These are phyloP conservation scores for Formica exsecta DNA, from an alignment of 1,140 invertebrate species.

Conservation along the genomic window DNA sequence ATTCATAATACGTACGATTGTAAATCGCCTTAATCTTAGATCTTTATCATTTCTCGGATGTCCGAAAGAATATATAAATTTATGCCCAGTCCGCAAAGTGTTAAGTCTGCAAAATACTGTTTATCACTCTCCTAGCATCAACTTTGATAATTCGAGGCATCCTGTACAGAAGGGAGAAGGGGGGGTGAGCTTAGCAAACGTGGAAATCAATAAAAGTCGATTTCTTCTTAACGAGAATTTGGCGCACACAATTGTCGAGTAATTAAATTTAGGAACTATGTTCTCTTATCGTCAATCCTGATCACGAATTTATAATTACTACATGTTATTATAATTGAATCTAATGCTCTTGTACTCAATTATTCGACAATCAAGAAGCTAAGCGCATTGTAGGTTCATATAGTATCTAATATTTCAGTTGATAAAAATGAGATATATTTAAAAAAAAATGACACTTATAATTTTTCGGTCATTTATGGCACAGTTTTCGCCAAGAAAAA, in stretches of 20 bases:
- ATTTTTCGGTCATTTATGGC: not conserved
- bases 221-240: not conserved
- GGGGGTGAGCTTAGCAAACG: slow-evolving; percentile 5
- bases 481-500: not conserved
- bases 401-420: no score
- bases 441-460: no score
- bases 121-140: slow-evolving; percentile 30
- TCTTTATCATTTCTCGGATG: not conserved
- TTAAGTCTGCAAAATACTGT: slow-evolving; percentile 31
- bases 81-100: slow-evolving; percentile 26
- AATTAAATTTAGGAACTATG: not conserved
- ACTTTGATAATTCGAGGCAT: slow-evolving; percentile 14
- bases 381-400: no score
- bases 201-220: slow-evolving; percentile 14
- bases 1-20: not conserved
- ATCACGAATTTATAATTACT: not conserved
- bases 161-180: not conserved
- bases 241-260: not conserved
- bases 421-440: no score
- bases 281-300: not conserved
- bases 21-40: not conserved
- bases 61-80: not conserved
- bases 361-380: not conserved
- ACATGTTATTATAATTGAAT: no score
- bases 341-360: not conserved